Base-by-base conservation (phyloP, 2,797 vertebrate species). In the Phrynocephalus guinanensis region DNA sequence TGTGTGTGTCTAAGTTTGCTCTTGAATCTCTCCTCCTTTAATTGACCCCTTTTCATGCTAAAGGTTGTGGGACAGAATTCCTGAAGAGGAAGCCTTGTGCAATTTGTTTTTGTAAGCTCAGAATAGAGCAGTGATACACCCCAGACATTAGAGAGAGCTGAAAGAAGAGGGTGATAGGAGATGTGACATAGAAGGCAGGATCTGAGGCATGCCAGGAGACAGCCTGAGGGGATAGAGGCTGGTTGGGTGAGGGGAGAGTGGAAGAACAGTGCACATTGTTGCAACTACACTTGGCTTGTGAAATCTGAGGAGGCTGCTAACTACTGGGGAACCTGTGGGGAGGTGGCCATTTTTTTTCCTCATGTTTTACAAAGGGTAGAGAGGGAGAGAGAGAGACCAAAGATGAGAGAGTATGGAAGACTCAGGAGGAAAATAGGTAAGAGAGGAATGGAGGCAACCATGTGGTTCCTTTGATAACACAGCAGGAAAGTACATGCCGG, bases 91-190 rank as follows among this genome's bases (percentile, higher is more conserved):
- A 70, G n/a, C 60, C 28, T 67, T 88, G 7, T 63, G 56, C 16
- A 15, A 18, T 16, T 15, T 63, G 60, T 18, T 18, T 63, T 16
- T 18, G 13, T 16, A 63, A 13, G 16, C 15, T 63, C 60, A 87
- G 86, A 83, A 63, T 48, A 38, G n/a, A 20, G 22, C 56, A 20
- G 24, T 20, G 28, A 20, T 85, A 83, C 84, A 87, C 78, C 75
- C 83, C 16, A 38, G 82, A 87, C 75, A 52, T 28, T 67, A 75
- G 82, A 86, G 88, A 87, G 83, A 60, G 33, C 30, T 75, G 73
- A 52, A 24, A 85, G 52, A 28, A 30, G 44, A 67, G 72, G 75
- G 66, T 33, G 30, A 38, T 66, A 80, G 44, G 67, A 70, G 67
- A 30, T 7, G n/a, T 44, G 85, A 5, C 9, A 77, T 28, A 33